A percentile compares a stretch with the other conserved stretches of the same genome.
Conservation (phyloP, 2,888 invertebrate species). For the Thereva unica region DNA sequence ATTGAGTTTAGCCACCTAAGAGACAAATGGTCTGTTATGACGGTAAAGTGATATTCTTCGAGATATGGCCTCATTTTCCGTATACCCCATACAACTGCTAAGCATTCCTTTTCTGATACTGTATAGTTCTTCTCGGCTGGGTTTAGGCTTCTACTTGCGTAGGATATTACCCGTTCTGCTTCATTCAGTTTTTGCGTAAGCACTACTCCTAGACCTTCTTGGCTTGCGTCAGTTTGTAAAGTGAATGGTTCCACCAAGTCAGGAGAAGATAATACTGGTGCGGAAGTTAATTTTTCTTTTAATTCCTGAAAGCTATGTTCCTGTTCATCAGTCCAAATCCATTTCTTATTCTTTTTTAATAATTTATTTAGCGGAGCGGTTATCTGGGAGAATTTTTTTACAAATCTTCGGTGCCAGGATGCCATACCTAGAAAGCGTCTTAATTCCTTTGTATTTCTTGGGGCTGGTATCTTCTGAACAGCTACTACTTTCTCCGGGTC, state of each 20-base stretch:
- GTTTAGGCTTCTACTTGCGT: too few species aligned
- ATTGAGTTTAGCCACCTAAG: slow-evolving; percentile 9
- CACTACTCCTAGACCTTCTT: too few species aligned
- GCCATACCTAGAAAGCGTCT: too few species aligned
- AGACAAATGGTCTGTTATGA: neutral
- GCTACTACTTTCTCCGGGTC: too few species aligned
- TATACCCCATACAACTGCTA: neutral
- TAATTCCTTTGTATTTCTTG: too few species aligned
- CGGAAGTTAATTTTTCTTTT: slow-evolving; percentile 17
- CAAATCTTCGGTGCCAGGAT: too few species aligned
- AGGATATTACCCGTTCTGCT: too few species aligned
- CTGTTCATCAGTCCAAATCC: slow-evolving; percentile 1
- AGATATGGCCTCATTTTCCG: slow-evolving; percentile 2
- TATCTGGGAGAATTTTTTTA: too few species aligned
- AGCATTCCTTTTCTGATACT: neutral
- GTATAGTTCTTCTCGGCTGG: slow-evolving; percentile 2
- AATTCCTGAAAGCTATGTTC: slow-evolving; percentile 3
- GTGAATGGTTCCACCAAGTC: slow-evolving; percentile 11
- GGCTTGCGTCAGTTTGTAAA: too few species aligned
- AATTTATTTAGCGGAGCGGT: neutral
- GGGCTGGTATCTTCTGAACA: too few species aligned
- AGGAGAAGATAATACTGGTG: slow-evolving; percentile 13
- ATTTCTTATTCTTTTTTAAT: slow-evolving; percentile 17
- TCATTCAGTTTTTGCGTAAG: too few species aligned
- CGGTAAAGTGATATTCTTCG: neutral